These are phyloP conservation scores for Papilio helenus DNA, from an alignment of 1,140 invertebrate genomes.

Conservation along the genomic window DNA sequence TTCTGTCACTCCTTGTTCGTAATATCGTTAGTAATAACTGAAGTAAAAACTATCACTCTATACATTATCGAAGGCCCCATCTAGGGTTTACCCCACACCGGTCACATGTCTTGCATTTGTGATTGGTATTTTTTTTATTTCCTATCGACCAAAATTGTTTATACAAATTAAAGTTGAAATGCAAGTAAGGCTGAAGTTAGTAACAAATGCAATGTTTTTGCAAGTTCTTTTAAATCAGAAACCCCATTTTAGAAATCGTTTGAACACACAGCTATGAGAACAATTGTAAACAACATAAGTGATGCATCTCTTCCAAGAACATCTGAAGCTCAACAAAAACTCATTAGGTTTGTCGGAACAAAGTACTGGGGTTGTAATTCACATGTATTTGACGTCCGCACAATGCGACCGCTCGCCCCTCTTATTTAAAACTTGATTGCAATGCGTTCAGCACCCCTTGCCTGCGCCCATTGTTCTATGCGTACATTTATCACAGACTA, in stretches of 20 bases:
- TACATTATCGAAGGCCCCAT: background rate
- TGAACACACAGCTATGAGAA: background rate
- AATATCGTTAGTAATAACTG: too few relatives aligned
- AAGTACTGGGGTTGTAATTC: constrained; percentile 51
- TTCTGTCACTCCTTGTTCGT: too few relatives aligned
- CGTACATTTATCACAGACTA: constrained; percentile 1
- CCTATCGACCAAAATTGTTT: background rate
- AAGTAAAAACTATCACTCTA: too few relatives aligned
- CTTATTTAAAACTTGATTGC: constrained; percentile 69
- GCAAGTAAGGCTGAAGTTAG: background rate
- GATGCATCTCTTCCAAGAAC: constrained; percentile 7
- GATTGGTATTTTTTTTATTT: too few relatives aligned
- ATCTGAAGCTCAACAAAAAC: constrained; percentile 44
- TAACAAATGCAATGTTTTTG: too few relatives aligned
- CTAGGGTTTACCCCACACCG: background rate
- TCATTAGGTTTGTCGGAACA: constrained; percentile 52
- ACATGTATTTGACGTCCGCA: constrained; percentile 52
- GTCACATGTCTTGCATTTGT: background rate
- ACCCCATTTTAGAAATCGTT: background rate
- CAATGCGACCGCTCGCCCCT: constrained; percentile 58
- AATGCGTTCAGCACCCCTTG: constrained; percentile 43
- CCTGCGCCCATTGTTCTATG: constrained; percentile 36
- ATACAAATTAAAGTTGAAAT: background rate
- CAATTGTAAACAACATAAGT: background rate
- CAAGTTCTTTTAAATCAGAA: background rate